Percentiles rank a stretch among this genome's conserved stretches.
Conservation (phyloP, 2,113 vertebrate species). For the Scortum barcoo region DNA sequence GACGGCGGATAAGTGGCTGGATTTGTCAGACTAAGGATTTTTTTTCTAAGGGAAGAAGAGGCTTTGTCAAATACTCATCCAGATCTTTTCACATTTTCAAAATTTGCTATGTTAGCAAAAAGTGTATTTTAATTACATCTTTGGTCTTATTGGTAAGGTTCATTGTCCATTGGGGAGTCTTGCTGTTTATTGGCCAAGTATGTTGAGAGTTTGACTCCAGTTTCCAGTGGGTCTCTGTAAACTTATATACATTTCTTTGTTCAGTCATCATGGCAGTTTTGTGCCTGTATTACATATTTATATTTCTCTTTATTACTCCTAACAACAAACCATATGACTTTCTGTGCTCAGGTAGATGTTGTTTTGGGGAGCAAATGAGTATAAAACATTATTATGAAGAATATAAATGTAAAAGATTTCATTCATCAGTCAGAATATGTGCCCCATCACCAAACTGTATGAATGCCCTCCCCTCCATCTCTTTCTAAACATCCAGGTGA, state of each 20-base stretch:
- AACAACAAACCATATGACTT: neutral
- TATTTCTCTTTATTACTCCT: neutral
- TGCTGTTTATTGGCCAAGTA: too few relatives aligned
- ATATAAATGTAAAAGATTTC: neutral
- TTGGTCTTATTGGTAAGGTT: too few relatives aligned
- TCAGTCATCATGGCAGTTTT: neutral
- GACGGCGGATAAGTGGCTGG: constrained; percentile 29
- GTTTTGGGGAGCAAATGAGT: neutral
- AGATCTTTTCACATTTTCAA: neutral
- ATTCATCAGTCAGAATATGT: neutral
- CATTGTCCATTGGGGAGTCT: too few relatives aligned
- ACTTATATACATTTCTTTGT: neutral
- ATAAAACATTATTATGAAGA: neutral
- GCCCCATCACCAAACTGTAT: neutral
- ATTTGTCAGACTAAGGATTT: constrained; percentile 24
- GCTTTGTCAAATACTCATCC: neutral
- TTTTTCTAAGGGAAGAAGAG: neutral
- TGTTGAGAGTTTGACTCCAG: neutral
- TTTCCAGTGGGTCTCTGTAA: too few relatives aligned
- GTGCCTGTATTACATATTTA: neutral
- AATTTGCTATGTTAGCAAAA: neutral
- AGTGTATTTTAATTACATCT: neutral
- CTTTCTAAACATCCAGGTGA: constrained; percentile 82
- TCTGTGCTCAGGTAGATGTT: neutral
- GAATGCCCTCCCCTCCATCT: neutral